A percentile compares a stretch with the other conserved stretches of the same genome.
phyloP scores from a whole-genome alignment of 2,888 invertebrate species.

The Galerucella pusilla region DNA sequence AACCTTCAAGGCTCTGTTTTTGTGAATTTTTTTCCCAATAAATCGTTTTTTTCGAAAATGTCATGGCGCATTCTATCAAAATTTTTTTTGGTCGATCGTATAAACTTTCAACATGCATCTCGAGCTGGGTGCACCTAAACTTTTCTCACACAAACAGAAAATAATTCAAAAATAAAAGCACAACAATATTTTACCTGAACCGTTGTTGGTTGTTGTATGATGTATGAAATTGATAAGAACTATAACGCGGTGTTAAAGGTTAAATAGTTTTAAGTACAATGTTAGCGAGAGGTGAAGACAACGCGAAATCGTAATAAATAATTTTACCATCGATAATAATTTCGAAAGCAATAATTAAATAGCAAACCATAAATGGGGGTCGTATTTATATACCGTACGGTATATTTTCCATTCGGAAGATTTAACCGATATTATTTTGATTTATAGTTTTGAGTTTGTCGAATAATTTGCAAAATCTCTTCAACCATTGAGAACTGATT shows the following conservation, averaged over 20 bases:
- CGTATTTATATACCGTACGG: slow-evolving; percentile 4
- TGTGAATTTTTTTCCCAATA: too few relatives aligned
- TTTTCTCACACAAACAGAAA: slow-evolving; percentile 6
- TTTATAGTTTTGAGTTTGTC: slow-evolving; percentile 1
- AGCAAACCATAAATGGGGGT: slow-evolving; percentile 20
- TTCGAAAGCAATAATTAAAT: slow-evolving; percentile 30
- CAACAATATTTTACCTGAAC: slow-evolving; percentile 6
- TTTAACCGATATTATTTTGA: slow-evolving; percentile 6
- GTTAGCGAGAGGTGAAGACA: slow-evolving; percentile 26
- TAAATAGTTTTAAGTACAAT: slow-evolving; percentile 5
- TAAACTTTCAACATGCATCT: too few relatives aligned
- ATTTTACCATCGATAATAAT: slow-evolving; percentile 23
- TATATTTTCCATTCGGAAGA: slow-evolving; percentile 6
- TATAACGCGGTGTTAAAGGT: slow-evolving; percentile 11
- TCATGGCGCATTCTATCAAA: too few relatives aligned
- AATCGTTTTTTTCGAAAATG: too few relatives aligned
- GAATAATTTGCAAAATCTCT: neutral
- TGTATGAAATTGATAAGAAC: slow-evolving; percentile 18
- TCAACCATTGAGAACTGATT: neutral
- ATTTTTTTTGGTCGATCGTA: too few relatives aligned
- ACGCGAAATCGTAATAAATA: slow-evolving; percentile 30
- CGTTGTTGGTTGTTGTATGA: neutral
- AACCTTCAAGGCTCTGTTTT: too few relatives aligned
- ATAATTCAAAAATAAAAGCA: neutral
- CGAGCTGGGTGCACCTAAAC: too few relatives aligned